A percentile compares a stretch with the other conserved stretches of the same genome.
phyloP scores from a whole-genome alignment of 2,888 invertebrate genomes.

The Tipula unca region DNA sequence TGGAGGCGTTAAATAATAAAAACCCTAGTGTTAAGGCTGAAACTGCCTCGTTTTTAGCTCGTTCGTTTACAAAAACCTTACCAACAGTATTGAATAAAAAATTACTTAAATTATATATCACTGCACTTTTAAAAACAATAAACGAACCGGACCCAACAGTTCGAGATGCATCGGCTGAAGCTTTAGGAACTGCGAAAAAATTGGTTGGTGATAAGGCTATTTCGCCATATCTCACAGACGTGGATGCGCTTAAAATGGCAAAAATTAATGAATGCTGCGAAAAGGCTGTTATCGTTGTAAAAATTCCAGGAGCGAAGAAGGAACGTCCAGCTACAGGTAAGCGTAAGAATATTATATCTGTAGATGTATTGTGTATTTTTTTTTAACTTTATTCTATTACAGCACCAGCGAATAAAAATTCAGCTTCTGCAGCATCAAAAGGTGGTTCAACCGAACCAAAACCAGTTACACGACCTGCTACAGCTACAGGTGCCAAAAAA shows the following conservation, averaged over 20 bases:
- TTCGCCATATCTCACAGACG: conserved; percentile 73
- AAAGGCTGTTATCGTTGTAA: conserved; percentile 79
- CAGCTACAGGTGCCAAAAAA: conserved; percentile 32
- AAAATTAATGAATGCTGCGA: conserved; percentile 93
- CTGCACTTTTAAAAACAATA: conserved; percentile 61
- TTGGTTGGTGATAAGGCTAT: conserved; percentile 88
- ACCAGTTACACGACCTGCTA: conserved; percentile 35
- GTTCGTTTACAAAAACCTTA: conserved; percentile 73
- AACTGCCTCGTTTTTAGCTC: conserved; percentile 72
- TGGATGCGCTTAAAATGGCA: conserved; percentile 84
- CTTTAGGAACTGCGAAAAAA: conserved; percentile 89
- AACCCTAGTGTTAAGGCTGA: conserved; percentile 86
- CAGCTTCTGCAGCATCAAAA: conserved; percentile 31
- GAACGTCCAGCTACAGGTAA: conserved; percentile 34
- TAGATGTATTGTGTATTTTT: conserved; percentile 1
- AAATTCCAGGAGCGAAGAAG: conserved; percentile 55
- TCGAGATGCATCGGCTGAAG: conserved; percentile 86
- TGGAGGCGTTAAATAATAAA: conserved; percentile 82
- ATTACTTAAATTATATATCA: conserved; percentile 71
- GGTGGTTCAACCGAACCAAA: conserved; percentile 34
- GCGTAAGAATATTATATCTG: not conserved
- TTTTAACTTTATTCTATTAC: not conserved
- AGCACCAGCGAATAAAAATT: conserved; percentile 31
- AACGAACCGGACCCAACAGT: conserved; percentile 72
- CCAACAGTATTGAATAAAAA: conserved; percentile 82